A percentile compares a stretch with the other conserved stretches of the same genome.
Conservation (phyloP, 1,140 invertebrate species). For the Sminthurides bifidus region DNA sequence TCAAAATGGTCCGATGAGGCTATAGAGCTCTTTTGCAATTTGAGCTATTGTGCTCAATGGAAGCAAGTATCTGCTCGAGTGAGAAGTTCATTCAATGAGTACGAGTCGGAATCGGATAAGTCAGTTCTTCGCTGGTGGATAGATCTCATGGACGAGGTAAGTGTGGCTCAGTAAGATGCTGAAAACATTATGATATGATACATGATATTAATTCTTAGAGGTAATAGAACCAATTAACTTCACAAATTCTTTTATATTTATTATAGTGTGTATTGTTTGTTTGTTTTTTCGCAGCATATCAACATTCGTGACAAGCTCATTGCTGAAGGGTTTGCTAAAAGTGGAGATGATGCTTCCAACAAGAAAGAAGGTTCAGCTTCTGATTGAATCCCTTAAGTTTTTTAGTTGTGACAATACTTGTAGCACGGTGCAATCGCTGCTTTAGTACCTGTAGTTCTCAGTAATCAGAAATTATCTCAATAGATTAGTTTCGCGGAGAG, state of each 20-base stretch:
- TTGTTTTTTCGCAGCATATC: constrained; percentile 10
- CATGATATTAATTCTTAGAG: background rate
- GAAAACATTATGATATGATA: background rate
- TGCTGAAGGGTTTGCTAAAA: constrained; percentile 4
- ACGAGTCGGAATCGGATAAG: background rate
- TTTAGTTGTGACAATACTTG: background rate
- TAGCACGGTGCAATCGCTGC: no score
- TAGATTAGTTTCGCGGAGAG: no score
- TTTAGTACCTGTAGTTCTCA: no score
- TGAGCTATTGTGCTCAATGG: constrained; percentile 28
- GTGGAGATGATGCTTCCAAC: no score
- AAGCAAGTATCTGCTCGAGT: constrained; percentile 12
- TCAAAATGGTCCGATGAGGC: constrained; percentile 23
- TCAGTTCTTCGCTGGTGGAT: constrained; percentile 27
- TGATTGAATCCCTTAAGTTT: background rate
- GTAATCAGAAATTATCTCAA: no score
- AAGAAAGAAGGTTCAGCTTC: no score
- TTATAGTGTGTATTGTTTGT: background rate
- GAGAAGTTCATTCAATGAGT: constrained; percentile 14
- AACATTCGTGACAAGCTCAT: constrained; percentile 26
- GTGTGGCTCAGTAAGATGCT: background rate
- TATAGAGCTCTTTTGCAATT: constrained; percentile 20
- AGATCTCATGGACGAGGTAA: constrained; percentile 21
- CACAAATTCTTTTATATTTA: background rate
- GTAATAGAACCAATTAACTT: no score